Evolutionary conservation across 2,797 vertebrate genomes (phyloP).

Genomic region (Pteropus rufus): DNA sequence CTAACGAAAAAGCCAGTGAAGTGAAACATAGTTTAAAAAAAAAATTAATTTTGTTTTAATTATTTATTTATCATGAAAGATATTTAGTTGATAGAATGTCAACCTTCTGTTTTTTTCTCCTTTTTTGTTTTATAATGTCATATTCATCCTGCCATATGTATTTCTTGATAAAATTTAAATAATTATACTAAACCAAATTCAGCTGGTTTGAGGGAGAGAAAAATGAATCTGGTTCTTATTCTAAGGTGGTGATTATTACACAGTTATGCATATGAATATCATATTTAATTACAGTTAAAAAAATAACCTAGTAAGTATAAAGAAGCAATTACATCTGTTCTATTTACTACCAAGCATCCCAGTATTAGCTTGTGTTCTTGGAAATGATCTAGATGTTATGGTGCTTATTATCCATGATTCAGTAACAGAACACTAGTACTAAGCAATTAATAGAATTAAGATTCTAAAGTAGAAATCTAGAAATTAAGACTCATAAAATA

Average conservation of each 20-base stretch:
- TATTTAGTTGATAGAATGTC: slow-evolving; percentile 41
- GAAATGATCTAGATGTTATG: neutral
- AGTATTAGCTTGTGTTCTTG: neutral
- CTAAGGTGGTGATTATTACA: slow-evolving; percentile 49
- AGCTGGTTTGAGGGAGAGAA: slow-evolving; percentile 43
- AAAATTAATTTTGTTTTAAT: slow-evolving; percentile 70
- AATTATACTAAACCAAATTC: slow-evolving; percentile 64
- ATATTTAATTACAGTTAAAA: neutral
- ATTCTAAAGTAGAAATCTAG: neutral
- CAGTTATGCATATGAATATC: neutral
- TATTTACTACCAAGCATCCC: neutral
- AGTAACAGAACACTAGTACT: neutral
- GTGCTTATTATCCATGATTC: neutral
- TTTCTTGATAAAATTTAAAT: slow-evolving; percentile 63
- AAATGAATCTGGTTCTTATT: slow-evolving; percentile 38
- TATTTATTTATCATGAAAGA: slow-evolving; percentile 61
- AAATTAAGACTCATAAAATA: neutral
- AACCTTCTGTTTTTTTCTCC: slow-evolving; percentile 22
- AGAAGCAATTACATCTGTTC: neutral
- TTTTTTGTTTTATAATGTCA: slow-evolving; percentile 46
- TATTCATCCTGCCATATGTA: slow-evolving; percentile 4
- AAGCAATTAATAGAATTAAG: neutral
- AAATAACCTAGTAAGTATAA: neutral
- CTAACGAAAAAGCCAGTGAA: slow-evolving; percentile 58
- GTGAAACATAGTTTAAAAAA: slow-evolving; percentile 31